phyloP scores from a whole-genome alignment of 92 coral and sea anemone genomes.

The Umimayanthus chanpuru region DNA sequence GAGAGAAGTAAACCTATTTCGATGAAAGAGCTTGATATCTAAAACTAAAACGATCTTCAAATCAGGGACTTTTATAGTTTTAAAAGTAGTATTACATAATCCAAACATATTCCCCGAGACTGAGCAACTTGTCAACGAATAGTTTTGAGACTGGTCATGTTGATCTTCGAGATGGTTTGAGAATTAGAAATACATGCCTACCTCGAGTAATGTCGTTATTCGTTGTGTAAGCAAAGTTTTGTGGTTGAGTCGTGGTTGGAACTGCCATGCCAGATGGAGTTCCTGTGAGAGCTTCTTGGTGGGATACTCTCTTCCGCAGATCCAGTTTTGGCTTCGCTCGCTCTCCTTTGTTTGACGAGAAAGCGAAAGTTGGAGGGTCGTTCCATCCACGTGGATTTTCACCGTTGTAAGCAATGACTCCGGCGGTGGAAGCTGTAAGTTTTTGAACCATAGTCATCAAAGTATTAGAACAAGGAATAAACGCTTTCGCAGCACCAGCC shows the following conservation, averaged over 20 bases:
- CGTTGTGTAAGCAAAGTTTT: conserved; percentile 26
- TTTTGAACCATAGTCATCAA: conserved; percentile 41
- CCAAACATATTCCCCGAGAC: no score
- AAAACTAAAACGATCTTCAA: no score
- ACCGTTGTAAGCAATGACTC: conserved; percentile 89
- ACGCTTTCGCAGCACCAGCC: not conserved
- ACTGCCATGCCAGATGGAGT: conserved; percentile 61
- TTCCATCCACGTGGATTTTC: conserved; percentile 99
- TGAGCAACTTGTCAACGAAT: no score
- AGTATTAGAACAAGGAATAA: not conserved
- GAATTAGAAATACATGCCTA: conserved; percentile 24
- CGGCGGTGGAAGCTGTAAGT: conserved; percentile 70
- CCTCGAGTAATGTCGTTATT: conserved; percentile 59
- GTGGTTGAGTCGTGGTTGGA: conserved; percentile 53
- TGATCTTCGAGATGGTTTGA: no score
- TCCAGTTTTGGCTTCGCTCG: conserved; percentile 87
- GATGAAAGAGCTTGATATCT: no score
- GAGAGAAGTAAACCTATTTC: no score
- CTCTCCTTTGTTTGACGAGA: conserved; percentile 66
- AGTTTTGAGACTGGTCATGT: no score
- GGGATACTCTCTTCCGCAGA: conserved; percentile 94
- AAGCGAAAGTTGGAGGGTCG: conserved; percentile 96
- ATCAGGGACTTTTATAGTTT: no score
- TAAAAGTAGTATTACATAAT: no score
- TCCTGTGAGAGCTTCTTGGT: conserved; percentile 95